Conservation (phyloP, 2,797 vertebrate genomes). For the Characodon lateralis region DNA sequence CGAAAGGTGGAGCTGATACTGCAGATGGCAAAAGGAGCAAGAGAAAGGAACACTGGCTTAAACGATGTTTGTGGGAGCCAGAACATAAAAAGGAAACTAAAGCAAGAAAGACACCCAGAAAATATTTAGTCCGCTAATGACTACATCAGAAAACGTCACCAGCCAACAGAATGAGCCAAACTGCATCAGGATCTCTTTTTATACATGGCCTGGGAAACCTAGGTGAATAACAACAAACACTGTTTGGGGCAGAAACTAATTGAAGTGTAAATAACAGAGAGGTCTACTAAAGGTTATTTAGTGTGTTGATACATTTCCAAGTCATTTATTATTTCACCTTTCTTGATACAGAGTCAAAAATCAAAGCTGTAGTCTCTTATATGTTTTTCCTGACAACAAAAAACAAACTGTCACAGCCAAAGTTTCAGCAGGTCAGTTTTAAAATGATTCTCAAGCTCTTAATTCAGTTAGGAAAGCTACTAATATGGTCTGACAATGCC, state of each 20-base stretch:
- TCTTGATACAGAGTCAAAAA: background rate
- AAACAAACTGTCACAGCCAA: background rate
- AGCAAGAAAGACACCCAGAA: constrained; percentile 6
- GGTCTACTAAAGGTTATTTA: background rate
- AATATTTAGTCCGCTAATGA: too few species aligned
- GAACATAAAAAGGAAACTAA: background rate
- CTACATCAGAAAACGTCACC: constrained; percentile 3
- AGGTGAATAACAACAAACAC: background rate
- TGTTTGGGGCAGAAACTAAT: background rate
- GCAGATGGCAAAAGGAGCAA: background rate
- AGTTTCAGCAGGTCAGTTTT: background rate
- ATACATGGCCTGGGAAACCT: background rate
- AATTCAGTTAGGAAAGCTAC: too few species aligned
- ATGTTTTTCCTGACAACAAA: background rate
- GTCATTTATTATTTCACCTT: background rate
- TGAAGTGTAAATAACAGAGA: background rate
- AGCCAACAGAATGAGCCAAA: constrained; percentile 1
- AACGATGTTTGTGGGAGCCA: background rate
- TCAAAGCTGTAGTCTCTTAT: too few species aligned
- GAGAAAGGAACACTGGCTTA: background rate
- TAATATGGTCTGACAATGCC: too few species aligned
- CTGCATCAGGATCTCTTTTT: background rate
- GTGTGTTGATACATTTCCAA: background rate
- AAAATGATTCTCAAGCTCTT: background rate
- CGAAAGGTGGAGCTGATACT: too few species aligned